These are phyloP conservation scores for Halocynthia aurantium DNA, from an alignment of 23 tunicate genomes.

Conservation along the genomic window DNA sequence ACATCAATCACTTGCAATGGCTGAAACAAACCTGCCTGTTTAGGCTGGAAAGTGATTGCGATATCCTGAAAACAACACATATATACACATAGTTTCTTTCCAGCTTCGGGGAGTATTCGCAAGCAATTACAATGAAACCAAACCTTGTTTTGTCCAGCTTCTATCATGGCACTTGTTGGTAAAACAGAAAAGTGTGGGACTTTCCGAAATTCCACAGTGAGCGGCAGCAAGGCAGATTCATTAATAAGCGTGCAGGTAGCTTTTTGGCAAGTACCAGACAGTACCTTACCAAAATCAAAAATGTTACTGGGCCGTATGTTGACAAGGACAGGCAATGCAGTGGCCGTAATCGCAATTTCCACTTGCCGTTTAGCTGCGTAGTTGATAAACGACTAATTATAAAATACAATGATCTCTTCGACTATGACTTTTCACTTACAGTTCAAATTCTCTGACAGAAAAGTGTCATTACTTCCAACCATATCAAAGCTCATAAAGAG, in stretches of 20 bases:
- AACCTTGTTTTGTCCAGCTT: slow-evolving; percentile 71
- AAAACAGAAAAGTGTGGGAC: slow-evolving; percentile 78
- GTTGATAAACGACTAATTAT: background rate
- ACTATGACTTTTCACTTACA: background rate
- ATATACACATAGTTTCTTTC: background rate
- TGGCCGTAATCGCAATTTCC: slow-evolving; percentile 82
- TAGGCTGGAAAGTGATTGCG: slow-evolving; percentile 70
- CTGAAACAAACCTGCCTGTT: slow-evolving; percentile 76
- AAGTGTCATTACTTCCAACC: slow-evolving; percentile 91
- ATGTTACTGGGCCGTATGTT: slow-evolving; percentile 77
- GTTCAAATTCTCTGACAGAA: background rate
- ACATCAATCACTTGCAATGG: slow-evolving; percentile 70
- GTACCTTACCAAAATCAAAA: slow-evolving; percentile 79
- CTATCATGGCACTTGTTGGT: slow-evolving; percentile 48
- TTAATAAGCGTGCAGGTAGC: slow-evolving; percentile 63
- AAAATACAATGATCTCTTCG: background rate
- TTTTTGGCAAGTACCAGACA: slow-evolving; percentile 45
- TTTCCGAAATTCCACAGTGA: slow-evolving; percentile 46
- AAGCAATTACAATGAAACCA: background rate
- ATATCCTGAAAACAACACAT: slow-evolving; percentile 48
- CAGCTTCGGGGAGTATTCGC: background rate
- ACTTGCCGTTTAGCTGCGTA: slow-evolving; percentile 63
- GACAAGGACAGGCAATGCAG: slow-evolving; percentile 85
- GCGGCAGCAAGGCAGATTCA: slow-evolving; percentile 73
- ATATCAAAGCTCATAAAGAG: slow-evolving; percentile 77